A percentile compares a stretch with the other conserved stretches of the same genome.
These are phyloP conservation scores for Dromas ardeola DNA, from an alignment of 2,113 vertebrate genomes.

Conservation along the genomic window DNA sequence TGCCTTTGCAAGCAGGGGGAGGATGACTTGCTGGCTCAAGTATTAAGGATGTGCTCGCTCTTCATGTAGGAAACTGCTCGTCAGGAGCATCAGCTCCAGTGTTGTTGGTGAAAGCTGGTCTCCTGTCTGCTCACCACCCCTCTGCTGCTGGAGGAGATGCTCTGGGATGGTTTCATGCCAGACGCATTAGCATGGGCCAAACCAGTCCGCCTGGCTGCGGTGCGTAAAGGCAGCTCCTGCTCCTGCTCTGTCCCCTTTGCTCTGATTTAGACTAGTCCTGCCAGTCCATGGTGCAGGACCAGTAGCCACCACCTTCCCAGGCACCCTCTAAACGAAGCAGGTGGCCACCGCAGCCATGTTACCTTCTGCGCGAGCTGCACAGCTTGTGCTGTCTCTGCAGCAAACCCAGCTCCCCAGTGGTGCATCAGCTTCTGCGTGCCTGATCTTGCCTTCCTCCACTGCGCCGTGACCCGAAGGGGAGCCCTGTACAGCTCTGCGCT, in stretches of 20 bases:
- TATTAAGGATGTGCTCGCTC: accelerated
- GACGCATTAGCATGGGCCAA: neutral
- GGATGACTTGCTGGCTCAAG: neutral
- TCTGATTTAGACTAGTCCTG: neutral
- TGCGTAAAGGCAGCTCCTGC: neutral
- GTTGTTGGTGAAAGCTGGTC: accelerated
- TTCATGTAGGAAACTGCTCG: neutral
- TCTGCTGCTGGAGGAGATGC: neutral
- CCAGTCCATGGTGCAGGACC: neutral
- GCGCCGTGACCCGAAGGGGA: too few relatives aligned
- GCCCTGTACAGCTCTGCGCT: neutral
- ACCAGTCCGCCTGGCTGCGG: neutral
- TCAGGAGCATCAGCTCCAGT: accelerated
- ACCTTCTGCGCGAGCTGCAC: neutral
- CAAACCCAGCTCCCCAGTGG: neutral
- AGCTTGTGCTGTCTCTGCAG: neutral
- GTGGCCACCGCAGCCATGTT: neutral
- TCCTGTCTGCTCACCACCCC: neutral
- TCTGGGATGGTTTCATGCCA: neutral
- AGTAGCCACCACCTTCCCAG: neutral
- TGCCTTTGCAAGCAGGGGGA: neutral
- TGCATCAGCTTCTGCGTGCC: neutral
- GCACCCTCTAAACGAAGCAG: accelerated
- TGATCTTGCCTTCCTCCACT: neutral
- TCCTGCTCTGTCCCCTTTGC: neutral